Conservation (phyloP, 2,797 vertebrate genomes). For the Gymnoscopelus microlampas region DNA sequence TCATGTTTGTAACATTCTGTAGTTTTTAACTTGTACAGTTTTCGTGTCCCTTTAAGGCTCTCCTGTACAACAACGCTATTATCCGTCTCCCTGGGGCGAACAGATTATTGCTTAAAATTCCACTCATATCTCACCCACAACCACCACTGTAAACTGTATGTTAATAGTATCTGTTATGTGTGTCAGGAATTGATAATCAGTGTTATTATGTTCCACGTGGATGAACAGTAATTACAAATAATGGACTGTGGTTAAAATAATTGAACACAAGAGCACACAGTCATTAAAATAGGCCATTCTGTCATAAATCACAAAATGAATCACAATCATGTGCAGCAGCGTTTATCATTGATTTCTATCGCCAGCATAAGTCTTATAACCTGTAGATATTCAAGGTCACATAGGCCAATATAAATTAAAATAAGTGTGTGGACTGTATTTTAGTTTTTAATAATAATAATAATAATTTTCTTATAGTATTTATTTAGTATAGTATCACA, state of each 20-base stretch:
- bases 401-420: not conserved
- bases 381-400: not conserved
- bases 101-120: conserved; percentile 30
- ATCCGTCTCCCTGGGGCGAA: conserved; percentile 17
- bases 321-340: not conserved
- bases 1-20: too few species aligned
- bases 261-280: conserved; percentile 28
- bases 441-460: too few species aligned
- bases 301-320: conserved; percentile 33
- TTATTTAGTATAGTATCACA: too few species aligned
- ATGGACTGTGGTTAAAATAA: conserved; percentile 33
- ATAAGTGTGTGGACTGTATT: too few species aligned
- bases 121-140: conserved; percentile 29
- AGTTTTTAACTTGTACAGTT: too few species aligned
- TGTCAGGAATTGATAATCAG: conserved; percentile 49
- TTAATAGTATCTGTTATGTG: conserved; percentile 33
- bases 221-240: conserved; percentile 49
- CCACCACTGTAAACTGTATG: conserved; percentile 11
- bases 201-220: conserved; percentile 28
- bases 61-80: not conserved
- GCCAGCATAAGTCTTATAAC: not conserved
- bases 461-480: too few species aligned
- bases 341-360: not conserved
- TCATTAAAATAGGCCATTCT: conserved; percentile 34
- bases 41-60: conserved; percentile 2